Base-by-base conservation (phyloP, 1,140 invertebrate genomes). In the Ostrea denselamellosa region DNA sequence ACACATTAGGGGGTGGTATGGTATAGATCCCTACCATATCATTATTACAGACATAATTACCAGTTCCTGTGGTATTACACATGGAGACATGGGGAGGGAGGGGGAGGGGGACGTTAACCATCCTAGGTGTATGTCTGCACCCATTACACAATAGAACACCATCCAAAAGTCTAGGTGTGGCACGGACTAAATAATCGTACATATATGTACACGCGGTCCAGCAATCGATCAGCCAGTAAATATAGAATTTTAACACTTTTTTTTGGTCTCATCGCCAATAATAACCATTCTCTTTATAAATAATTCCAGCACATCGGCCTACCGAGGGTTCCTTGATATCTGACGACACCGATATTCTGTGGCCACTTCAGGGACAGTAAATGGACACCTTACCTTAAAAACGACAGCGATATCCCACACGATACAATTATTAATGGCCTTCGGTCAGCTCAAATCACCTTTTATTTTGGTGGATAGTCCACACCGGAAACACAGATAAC, bases 351-450 rank as follows among this genome's bases (percentile, higher is more conserved):
- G 14, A 25, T 10, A 34, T 77, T 28, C 14, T 28, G 14, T 77
- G 68, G 14, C 56, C 22, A 34, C 28, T 25, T 25, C 28, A 17
- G 68, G 22, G 25, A 7, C 68, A 34, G 68, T 77, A 10, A 77
- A 77, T 77, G 68, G 68, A 25, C 28, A 77, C 68, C 68, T 77
- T 77, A 77, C 68, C 68, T 77, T 77, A 25, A 28, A 77, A 77
- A 77, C 7, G 28, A 25, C 9, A 44, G 22, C 12, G 28, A 28
- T 77, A 77, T 77, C 68, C 68, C 0, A 77, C 68, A 77, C 68
- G 28, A 34, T 28, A 12, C 28, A 34, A 77, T 77, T 34, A 34
- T 77, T 25, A 28, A 22, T 28, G 68, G 68, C 68, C 68, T 34
- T 28, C 8, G 68, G 68, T 77, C 28, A 77, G 28, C 22, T 77